Evolutionary conservation across 2,113 vertebrate genomes (phyloP).

Genomic region (Falcunculus frontatus): DNA sequence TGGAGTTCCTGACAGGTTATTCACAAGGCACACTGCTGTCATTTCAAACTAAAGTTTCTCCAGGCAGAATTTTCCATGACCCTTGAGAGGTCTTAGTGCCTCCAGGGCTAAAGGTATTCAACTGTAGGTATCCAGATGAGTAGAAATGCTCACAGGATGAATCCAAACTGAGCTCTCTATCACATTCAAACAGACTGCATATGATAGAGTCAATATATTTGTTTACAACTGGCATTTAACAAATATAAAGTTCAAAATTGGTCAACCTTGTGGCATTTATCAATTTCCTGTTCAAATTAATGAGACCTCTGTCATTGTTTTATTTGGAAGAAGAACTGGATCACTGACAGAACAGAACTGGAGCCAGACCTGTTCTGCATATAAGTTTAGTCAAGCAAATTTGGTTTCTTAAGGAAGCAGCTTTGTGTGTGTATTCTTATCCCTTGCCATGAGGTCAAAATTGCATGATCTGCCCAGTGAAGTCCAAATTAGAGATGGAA

Average conservation of each 20-base stretch:
- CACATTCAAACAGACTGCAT: not conserved
- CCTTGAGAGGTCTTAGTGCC: not conserved
- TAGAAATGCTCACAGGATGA: not conserved
- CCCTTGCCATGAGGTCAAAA: not conserved
- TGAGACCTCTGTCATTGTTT: not conserved
- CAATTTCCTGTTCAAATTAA: not conserved
- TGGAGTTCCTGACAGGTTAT: not conserved
- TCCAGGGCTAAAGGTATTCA: not conserved
- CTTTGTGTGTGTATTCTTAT: not conserved
- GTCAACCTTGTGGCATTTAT: not conserved
- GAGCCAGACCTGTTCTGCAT: not conserved
- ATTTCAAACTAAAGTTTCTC: not conserved
- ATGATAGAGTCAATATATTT: not conserved
- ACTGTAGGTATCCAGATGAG: not conserved
- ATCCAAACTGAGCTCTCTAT: not conserved
- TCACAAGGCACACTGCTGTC: not conserved
- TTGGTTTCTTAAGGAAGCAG: not conserved
- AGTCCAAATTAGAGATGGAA: not conserved
- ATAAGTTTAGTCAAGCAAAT: not conserved
- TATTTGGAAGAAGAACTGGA: not conserved
- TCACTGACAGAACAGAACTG: not conserved
- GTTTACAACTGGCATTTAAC: not conserved
- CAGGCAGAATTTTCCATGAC: not conserved
- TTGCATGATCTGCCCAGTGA: not conserved
- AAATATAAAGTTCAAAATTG: not conserved